Conservation (phyloP, 2,888 invertebrate species). For the Hipparchia sbordonii region DNA sequence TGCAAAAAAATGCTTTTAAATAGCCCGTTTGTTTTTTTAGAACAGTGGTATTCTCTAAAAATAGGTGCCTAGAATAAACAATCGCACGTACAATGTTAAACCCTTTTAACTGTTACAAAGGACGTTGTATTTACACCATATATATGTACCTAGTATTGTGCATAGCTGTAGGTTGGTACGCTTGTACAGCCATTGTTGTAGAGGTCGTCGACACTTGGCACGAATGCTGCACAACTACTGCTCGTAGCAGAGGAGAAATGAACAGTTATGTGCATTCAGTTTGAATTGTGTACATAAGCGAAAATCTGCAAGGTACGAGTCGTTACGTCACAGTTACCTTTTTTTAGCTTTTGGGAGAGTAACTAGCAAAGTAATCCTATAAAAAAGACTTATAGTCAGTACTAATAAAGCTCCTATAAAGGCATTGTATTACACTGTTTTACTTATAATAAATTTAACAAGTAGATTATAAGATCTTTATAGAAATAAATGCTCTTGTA, state of each 20-base stretch:
- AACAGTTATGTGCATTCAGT: constrained; percentile 36
- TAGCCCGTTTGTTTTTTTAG: neutral
- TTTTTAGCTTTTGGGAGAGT: neutral
- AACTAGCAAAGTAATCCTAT: neutral
- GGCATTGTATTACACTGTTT: too few species aligned
- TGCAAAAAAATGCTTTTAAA: neutral
- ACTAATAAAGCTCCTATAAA: too few species aligned
- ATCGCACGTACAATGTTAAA: constrained; percentile 12
- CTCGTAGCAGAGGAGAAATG: constrained; percentile 27
- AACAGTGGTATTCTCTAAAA: constrained; percentile 5
- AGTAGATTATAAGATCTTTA: too few species aligned
- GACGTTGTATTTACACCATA: constrained; percentile 25
- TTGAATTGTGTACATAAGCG: constrained; percentile 26
- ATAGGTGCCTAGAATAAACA: constrained; percentile 2
- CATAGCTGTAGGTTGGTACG: constrained; percentile 23
- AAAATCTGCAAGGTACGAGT: constrained; percentile 4
- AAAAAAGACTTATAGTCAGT: too few species aligned
- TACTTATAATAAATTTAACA: too few species aligned
- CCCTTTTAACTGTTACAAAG: constrained; percentile 21
- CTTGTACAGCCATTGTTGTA: constrained; percentile 35
- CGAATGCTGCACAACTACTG: constrained; percentile 41
- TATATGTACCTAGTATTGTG: neutral
- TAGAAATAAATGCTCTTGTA: too few species aligned
- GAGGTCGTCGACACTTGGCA: constrained; percentile 51
- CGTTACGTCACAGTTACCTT: neutral